Evolutionary conservation across 1,140 invertebrate genomes (phyloP), one percentile per base, ranked within the genome.

Genomic region (Drosophila albomicans): DNA sequence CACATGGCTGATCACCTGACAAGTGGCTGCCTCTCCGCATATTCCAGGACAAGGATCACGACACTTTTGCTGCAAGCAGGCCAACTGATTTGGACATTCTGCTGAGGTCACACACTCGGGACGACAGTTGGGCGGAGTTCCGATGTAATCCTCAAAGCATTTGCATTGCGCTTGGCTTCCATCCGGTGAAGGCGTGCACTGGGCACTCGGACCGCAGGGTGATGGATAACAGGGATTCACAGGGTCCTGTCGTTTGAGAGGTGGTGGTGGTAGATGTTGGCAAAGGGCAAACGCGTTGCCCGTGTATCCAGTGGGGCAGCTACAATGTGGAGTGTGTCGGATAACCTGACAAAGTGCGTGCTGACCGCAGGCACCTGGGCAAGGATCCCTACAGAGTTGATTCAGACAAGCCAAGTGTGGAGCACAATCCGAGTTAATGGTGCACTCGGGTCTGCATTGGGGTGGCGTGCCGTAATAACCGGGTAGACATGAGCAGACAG

Each of bases 311-410:
- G 93, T 92, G 3, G 94, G 93, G 91, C 97, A 97, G 85, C 94
- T 96, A 89, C 97, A 97, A 56, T 97, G 95, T 16, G 97, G 96
- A 86, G 95, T 96, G 82, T 97, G 97, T 77, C 95, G 96, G n/a
- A 97, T 95, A 1, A 97, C 96, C 92, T 95, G 95, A 89, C 97
- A 98, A 38, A 95, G 93, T 3, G 97, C 95, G 78, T 95, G 94
- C 1, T 93, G 73, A 1, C 96, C 96, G 91, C 96, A 97, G 2
- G 95, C 94, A 15, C 95, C 95, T 6, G 94, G 93, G 75, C 95
- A 96, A 28, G 95, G 95, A 88, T 96, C 94, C 54, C 93, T 92
- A 82, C 96, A 97, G 82, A 95, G 95, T 76, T 95, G 94, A 82
- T 95, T 96, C n/a, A 95, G 93, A 90, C 96, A 96, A 35, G 95